A percentile compares a stretch with the other conserved stretches of the same genome.
Conservation (phyloP, 2,888 invertebrate genomes). For the Hirtodrosophila alboralis region DNA sequence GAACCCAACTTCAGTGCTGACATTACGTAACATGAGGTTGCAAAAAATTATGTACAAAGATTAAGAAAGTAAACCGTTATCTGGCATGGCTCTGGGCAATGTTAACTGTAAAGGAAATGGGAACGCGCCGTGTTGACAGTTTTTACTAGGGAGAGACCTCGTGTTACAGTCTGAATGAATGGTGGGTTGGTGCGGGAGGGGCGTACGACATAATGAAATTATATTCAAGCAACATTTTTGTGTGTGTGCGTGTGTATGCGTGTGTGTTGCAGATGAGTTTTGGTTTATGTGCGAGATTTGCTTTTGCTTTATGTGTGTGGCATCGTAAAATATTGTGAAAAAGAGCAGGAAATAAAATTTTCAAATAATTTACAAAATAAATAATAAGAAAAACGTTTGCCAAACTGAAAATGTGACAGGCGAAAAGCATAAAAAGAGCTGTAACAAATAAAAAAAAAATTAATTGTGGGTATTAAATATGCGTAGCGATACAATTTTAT, state of each 20-base stretch:
- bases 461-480: background rate
- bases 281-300: conserved; percentile 55
- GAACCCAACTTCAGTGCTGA: conserved; percentile 19
- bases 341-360: conserved; percentile 37
- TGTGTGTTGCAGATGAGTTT: conserved; percentile 40
- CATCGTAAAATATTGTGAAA: conserved; percentile 38
- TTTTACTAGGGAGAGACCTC: conserved; percentile 25
- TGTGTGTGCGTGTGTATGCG: conserved; percentile 24
- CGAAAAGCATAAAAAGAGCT: conserved; percentile 20
- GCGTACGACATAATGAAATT: conserved; percentile 45
- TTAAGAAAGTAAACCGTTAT: conserved; percentile 77
- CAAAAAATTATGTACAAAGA: conserved; percentile 72
- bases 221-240: conserved; percentile 37
- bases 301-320: conserved; percentile 48
- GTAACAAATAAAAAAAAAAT: conserved; percentile 24
- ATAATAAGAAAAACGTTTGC: conserved; percentile 23
- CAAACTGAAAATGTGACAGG: conserved; percentile 8
- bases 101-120: conserved; percentile 29
- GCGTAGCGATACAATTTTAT: no score
- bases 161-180: conserved; percentile 1
- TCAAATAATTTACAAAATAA: conserved; percentile 29
- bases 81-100: conserved; percentile 51
- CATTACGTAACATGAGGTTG: conserved; percentile 60
- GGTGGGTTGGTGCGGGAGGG: background rate
- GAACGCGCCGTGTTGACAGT: conserved; percentile 63